Base-by-base conservation (phyloP, 2,113 vertebrate species). In the Psittacula cyanocephala region DNA sequence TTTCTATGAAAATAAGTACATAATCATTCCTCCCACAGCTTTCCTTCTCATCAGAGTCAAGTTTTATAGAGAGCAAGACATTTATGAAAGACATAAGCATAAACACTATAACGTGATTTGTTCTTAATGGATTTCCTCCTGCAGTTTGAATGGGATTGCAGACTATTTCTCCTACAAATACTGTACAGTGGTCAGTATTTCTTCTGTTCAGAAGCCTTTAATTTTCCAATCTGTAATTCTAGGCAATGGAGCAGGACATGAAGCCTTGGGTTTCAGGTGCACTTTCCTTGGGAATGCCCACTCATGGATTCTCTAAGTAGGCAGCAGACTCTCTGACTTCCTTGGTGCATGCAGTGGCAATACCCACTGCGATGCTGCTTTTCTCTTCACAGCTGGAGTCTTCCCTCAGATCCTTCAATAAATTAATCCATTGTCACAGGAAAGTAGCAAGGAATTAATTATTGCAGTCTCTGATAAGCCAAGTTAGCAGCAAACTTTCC, bases 1-100 rank as follows among this genome's bases (percentile, higher is more conserved):
- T 93, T 95, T 95, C 83, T 72, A 60, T 31, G 60, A 91, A 92
- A 91, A 79, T 68, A 91, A 91, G 78, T 35, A 71, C 47, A 68
- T 91, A 89, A 91, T 68, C 29, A 60, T 96, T 94, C 60, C 39
- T 85, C 89, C 87, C 52, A 88, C 49, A 91, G 71, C 52, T 72
- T 88, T 91, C 44, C 41, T 83, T 86, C 53, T 83, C 80, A 80
- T 82, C 70, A 92, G 74, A 95, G 47, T 39, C 29, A 92, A 86
- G 69, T 44, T 80, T 93, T 31, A 86, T 13, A 72, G 35, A 93
- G 17, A 85, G 39, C 22, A 62, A 93, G 83, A 80, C 67, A 86
- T 72, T 82, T 86, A 63, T 90, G 71, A 71, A 76, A 88, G 76
- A 52, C 44, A 72, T 52, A 88, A 86, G 67, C 71, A 76, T 60